Evolutionary conservation across 1,140 invertebrate species (phyloP).

Genomic region (Pogonognathellus flavescens): DNA sequence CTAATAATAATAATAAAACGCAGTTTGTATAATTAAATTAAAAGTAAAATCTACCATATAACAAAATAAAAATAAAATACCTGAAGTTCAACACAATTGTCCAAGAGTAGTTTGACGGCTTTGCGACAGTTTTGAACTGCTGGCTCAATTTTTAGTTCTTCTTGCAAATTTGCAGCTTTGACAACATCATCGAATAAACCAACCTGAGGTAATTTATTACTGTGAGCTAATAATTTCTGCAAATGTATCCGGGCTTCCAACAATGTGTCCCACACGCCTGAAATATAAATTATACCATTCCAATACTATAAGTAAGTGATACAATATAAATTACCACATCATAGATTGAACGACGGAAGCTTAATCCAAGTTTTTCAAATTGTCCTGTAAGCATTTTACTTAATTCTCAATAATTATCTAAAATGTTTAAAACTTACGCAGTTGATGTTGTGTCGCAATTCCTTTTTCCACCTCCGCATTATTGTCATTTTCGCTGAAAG

Average conservation of each 20-base stretch:
- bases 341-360: too few species aligned
- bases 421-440: slow-evolving; percentile 51
- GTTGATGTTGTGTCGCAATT: slow-evolving; percentile 67
- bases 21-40: too few species aligned
- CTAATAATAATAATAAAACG: not conserved
- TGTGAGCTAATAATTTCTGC: slow-evolving; percentile 81
- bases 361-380: too few species aligned
- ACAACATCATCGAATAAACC: not conserved
- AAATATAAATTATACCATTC: not conserved
- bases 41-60: too few species aligned
- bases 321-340: not conserved
- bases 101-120: slow-evolving; percentile 75
- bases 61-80: slow-evolving; percentile 2
- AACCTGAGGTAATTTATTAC: slow-evolving; percentile 83
- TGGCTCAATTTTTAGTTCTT: slow-evolving; percentile 67
- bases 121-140: slow-evolving; percentile 72
- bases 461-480: slow-evolving; percentile 82
- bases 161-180: not conserved
- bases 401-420: not conserved
- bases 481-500: slow-evolving; percentile 70
- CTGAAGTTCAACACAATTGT: slow-evolving; percentile 78
- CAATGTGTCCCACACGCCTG: slow-evolving; percentile 80
- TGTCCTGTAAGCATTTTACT: not conserved
- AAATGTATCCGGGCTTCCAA: slow-evolving; percentile 87
- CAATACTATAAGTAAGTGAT: too few species aligned